phyloP scores from a whole-genome alignment of 2,888 invertebrate species.

The Cryptosula pallasiana region DNA sequence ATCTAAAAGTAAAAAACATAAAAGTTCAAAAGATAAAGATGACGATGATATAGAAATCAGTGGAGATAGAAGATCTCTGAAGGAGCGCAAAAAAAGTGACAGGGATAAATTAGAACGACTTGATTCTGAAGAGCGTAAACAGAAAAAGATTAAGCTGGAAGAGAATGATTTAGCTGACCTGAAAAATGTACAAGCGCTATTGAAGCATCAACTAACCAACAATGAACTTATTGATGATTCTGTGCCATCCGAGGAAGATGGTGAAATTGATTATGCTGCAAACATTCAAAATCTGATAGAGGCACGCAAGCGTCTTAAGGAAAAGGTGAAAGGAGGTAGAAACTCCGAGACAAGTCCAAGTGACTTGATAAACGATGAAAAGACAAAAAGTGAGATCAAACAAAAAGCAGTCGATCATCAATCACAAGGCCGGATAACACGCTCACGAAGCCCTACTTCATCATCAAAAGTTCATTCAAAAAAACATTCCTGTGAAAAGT shows the following conservation, averaged over 20 bases:
- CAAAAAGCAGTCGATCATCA: not conserved
- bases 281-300: conserved; percentile 28
- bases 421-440: not conserved
- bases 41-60: not conserved
- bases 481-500: not conserved
- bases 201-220: conserved; percentile 47
- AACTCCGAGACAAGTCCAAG: not conserved
- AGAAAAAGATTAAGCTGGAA: conserved; percentile 30
- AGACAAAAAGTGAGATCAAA: not conserved
- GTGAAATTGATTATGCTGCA: conserved; percentile 44
- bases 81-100: not conserved
- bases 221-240: conserved; percentile 42
- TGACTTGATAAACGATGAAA: conserved; percentile 1
- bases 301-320: conserved; percentile 27
- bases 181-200: conserved; percentile 48
- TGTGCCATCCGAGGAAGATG: conserved; percentile 45
- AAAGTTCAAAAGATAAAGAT: conserved; percentile 25
- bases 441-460: not conserved
- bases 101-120: not conserved
- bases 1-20: conserved; percentile 25
- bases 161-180: conserved; percentile 45
- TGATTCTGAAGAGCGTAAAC: not conserved
- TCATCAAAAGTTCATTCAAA: not conserved
- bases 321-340: not conserved
- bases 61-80: conserved; percentile 2